A percentile compares a stretch with the other conserved stretches of the same genome.
Evolutionary conservation across 1,140 invertebrate genomes (phyloP).

Genomic region (Aphis gossypii): DNA sequence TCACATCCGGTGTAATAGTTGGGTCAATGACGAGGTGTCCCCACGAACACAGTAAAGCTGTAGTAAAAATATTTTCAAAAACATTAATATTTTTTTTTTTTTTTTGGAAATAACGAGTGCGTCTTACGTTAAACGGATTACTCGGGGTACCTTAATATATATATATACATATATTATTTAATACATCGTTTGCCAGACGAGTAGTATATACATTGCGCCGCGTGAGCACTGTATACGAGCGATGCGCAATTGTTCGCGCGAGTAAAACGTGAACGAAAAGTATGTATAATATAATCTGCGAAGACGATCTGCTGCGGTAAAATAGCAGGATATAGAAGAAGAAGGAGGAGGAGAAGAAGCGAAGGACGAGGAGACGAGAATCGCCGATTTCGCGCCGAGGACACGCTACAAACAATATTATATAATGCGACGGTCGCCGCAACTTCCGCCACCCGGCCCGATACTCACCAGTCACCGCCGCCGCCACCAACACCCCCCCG

Average conservation of each 20-base stretch:
- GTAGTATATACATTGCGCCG: neutral
- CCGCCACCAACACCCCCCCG: too few relatives aligned
- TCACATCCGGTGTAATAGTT: too few relatives aligned
- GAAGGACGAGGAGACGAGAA: neutral
- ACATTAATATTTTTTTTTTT: too few relatives aligned
- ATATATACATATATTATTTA: too few relatives aligned
- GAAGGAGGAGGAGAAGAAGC: neutral
- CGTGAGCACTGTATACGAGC: too few relatives aligned
- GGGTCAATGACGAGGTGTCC: too few relatives aligned
- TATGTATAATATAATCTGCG: neutral
- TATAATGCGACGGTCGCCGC: neutral
- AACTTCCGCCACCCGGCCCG: neutral
- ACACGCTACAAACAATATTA: neutral
- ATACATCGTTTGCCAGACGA: neutral
- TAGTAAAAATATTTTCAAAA: too few relatives aligned
- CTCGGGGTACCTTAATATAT: too few relatives aligned
- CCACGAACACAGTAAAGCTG: too few relatives aligned
- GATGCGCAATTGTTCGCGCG: neutral
- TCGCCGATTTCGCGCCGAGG: conserved; percentile 1
- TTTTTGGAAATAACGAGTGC: too few relatives aligned
- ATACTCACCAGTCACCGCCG: neutral
- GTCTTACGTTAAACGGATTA: too few relatives aligned
- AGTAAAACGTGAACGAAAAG: neutral
- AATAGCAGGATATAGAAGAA: neutral
- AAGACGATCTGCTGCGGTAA: neutral